phyloP scores from a whole-genome alignment of 2,888 invertebrate species.

The Melikaiella ostensackeni region DNA sequence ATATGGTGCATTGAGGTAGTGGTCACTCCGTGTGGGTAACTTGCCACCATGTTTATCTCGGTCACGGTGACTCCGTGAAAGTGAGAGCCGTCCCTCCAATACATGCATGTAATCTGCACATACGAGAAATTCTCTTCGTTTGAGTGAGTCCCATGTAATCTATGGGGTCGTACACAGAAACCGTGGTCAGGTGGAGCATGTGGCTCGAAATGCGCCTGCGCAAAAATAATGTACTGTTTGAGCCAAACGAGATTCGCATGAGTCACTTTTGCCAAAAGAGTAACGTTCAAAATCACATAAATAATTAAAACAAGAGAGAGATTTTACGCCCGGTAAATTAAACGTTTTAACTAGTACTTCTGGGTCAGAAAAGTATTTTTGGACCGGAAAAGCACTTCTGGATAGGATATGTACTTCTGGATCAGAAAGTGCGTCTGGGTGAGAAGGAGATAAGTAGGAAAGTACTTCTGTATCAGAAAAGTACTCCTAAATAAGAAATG shows the following conservation, averaged over 20 bases:
- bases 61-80: constrained; percentile 76
- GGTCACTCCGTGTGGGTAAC: constrained; percentile 65
- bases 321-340: no score
- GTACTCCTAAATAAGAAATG: no score
- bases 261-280: neutral
- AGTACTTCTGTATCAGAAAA: no score
- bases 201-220: constrained; percentile 15
- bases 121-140: constrained; percentile 51
- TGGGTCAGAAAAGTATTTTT: no score
- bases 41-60: constrained; percentile 74
- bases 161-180: constrained; percentile 35
- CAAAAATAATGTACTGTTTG: constrained; percentile 30
- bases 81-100: constrained; percentile 69
- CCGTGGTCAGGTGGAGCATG: constrained; percentile 35
- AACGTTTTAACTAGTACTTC: no score
- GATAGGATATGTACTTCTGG: no score
- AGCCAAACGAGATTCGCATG: neutral
- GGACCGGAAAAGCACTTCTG: no score
- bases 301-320: no score
- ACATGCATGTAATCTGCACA: constrained; percentile 32
- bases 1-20: constrained; percentile 65
- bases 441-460: no score
- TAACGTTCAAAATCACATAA: no score
- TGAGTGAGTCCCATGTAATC: constrained; percentile 48
- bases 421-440: no score